Conservation (phyloP, 2,113 vertebrate species). For the Nyctereutes procyonoides region DNA sequence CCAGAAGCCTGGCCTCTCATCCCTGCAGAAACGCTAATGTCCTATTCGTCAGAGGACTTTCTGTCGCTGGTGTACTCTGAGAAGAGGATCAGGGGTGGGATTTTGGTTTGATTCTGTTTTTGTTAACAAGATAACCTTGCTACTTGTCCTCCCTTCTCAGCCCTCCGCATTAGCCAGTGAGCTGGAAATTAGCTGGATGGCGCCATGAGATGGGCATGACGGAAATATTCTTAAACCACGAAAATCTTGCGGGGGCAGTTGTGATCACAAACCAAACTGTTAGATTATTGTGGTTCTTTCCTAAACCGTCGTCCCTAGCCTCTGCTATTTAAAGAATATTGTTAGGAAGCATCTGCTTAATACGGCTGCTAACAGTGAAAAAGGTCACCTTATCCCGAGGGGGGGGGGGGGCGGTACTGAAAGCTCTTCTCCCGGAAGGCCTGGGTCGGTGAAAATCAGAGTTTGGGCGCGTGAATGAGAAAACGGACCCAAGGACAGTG, state of each 20-base stretch:
- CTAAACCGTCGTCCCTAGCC: background rate
- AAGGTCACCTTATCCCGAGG: background rate
- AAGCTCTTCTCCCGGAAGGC: conserved; percentile 31
- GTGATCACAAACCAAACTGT: conserved; percentile 15
- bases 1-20: background rate
- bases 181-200: background rate
- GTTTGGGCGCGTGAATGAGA: conserved; percentile 21
- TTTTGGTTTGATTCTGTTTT: background rate
- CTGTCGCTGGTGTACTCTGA: background rate
- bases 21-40: background rate
- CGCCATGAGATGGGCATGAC: background rate
- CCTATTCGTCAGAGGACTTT: background rate
- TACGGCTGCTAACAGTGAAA: conserved; percentile 17
- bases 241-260: background rate
- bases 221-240: background rate
- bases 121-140: conserved; percentile 5
- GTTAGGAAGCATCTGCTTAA: conserved; percentile 57
- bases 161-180: background rate
- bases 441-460: conserved; percentile 47
- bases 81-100: background rate
- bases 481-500: background rate
- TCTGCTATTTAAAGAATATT: conserved; percentile 48
- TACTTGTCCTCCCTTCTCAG: background rate
- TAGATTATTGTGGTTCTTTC: background rate
- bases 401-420: background rate